Base-by-base conservation (phyloP, 1,140 invertebrate genomes). In the Melitaea cinxia region DNA sequence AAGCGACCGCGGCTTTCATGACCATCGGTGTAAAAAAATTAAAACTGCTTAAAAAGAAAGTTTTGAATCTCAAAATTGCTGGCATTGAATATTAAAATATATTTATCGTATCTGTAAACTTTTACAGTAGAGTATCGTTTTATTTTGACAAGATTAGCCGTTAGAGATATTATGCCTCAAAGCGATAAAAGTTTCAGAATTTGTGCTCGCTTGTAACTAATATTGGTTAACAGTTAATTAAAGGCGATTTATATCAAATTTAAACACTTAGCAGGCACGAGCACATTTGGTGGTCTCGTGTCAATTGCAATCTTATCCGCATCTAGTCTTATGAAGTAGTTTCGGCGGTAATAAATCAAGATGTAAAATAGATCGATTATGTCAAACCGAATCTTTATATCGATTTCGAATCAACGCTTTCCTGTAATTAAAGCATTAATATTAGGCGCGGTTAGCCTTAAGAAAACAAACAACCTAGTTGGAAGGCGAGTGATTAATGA, bases 401-500 rank as follows among this genome's bases (percentile, higher is more conserved):
- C 63, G 60, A 65, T 64, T 58, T 67, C 59, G 53, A 50, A 65
- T 65, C 68, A 62, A 72, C 57, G 50, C 49, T 60, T 66, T 66
- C 54, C 56, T 68, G 70, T 68, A 72, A 75, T 75, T 72, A 75
- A 57, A 53, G 60, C 63, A 54, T 70, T 59, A 67, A 70, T 67
- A 75, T 72, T 64, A 42, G 52, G 66, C 63, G 69, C 56, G 53
- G 59, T 63, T 59, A 30, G 50, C 37, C 21, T 37, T 45, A 55
- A 35, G 65, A 59, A 68, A 72, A 69, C 66, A 72, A 58, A 72
- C 59, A 62, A 62, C 30, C 49, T 53, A 57, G 17, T 56, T 58
- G 33, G 28, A 30, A 37, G 33, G 33, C 35, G 47, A 68, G 75
- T 81, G 78, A 80, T 83, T 78, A 82, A 83, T 80, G 78, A 77